Conservation (phyloP, 2,113 vertebrate species). For the Carollia perspicillata region DNA sequence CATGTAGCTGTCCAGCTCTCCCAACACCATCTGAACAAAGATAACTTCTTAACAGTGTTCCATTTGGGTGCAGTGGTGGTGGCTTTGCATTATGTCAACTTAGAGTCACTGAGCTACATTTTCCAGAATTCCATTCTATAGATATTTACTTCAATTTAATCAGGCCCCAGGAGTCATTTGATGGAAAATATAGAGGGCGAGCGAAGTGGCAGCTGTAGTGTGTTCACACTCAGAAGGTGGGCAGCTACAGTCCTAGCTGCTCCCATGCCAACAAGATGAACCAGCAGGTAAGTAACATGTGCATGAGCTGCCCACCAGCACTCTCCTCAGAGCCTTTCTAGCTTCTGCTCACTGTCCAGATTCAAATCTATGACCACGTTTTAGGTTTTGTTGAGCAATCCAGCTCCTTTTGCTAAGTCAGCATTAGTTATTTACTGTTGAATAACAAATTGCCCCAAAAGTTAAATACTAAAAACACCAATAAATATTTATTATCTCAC, state of each 20-base stretch:
- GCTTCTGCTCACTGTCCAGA: background rate
- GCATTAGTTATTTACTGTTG: background rate
- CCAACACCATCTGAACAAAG: no score
- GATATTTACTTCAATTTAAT: background rate
- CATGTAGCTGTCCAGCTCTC: no score
- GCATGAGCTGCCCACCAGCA: background rate
- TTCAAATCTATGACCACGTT: background rate
- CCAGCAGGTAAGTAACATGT: background rate
- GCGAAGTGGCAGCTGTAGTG: background rate
- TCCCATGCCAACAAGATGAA: background rate
- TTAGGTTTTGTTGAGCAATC: background rate
- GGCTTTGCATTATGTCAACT: background rate
- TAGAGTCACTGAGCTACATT: background rate
- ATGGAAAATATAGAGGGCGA: background rate
- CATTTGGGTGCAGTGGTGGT: background rate
- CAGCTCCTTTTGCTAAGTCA: background rate
- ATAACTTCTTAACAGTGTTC: background rate
- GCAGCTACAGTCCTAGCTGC: background rate
- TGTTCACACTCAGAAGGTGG: background rate
- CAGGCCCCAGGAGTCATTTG: fast-evolving
- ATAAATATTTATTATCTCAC: background rate
- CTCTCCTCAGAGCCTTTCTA: background rate
- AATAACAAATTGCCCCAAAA: background rate
- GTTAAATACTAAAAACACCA: background rate
- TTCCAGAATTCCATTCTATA: background rate